These are phyloP conservation scores for Pollimyrus isidori DNA, from an alignment of 2,113 vertebrate species.

Conservation along the genomic window DNA sequence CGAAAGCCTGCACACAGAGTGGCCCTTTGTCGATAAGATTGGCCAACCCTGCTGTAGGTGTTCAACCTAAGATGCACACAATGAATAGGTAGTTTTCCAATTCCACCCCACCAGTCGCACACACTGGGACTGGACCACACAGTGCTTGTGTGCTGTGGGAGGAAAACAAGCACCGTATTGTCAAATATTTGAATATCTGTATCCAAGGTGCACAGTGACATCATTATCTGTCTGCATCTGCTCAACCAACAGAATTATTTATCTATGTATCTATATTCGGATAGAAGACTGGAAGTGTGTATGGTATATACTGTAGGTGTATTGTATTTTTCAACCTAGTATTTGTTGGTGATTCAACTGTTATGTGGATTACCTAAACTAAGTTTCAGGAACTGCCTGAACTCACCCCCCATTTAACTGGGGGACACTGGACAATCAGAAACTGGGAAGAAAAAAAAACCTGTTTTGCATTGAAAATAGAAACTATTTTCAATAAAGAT, in stretches of 20 bases:
- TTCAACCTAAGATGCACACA: background rate
- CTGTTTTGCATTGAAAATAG: background rate
- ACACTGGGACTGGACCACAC: background rate
- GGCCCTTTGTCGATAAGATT: no score
- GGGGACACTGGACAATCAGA: no score
- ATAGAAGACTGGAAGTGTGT: background rate
- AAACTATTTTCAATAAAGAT: background rate
- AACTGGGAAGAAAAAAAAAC: background rate
- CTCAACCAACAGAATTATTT: background rate
- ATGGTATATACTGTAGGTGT: background rate
- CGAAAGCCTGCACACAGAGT: no score
- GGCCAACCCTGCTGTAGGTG: background rate
- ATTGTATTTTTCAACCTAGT: background rate
- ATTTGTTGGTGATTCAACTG: background rate
- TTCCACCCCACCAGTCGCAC: background rate
- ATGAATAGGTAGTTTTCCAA: background rate
- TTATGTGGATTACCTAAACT: background rate
- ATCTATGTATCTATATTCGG: background rate
- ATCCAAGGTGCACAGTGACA: background rate
- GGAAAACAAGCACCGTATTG: background rate
- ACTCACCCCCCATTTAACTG: no score
- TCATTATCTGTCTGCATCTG: background rate
- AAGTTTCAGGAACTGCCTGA: no score
- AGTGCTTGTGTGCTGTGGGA: background rate
- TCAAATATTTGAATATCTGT: background rate